phyloP scores from a whole-genome alignment of 2,888 invertebrate genomes.

The Myathropa florea region DNA sequence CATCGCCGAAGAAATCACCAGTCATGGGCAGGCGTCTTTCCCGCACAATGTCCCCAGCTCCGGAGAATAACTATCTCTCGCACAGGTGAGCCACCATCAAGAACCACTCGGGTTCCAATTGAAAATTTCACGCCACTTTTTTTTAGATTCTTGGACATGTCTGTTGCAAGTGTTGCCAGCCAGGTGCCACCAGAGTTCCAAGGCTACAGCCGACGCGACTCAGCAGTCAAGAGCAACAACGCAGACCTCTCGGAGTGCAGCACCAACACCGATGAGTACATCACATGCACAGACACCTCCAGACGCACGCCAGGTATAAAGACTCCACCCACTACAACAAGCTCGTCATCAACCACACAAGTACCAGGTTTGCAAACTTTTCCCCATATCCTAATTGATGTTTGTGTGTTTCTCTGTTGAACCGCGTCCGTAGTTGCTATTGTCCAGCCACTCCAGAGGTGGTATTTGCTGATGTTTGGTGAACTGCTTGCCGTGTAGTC shows the following conservation, averaged over 20 bases:
- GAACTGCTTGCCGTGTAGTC: constrained; percentile 76
- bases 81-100: constrained; percentile 29
- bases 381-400: constrained; percentile 61
- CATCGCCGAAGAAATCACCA: constrained; percentile 46
- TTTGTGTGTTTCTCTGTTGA: constrained; percentile 67
- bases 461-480: constrained; percentile 80
- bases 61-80: constrained; percentile 25
- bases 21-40: constrained; percentile 36
- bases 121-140: background rate
- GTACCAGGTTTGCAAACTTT: constrained; percentile 80
- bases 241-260: constrained; percentile 92
- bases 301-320: constrained; percentile 83
- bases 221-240: constrained; percentile 85
- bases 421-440: constrained; percentile 50
- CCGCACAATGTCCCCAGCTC: constrained; percentile 32
- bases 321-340: constrained; percentile 81
- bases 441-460: constrained; percentile 51
- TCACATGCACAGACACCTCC: constrained; percentile 91
- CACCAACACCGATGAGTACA: constrained; percentile 91
- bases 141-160: constrained; percentile 43
- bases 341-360: constrained; percentile 81
- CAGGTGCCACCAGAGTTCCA: constrained; percentile 38
- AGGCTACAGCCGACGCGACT: constrained; percentile 85
- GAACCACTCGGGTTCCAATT: background rate
- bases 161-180: constrained; percentile 30